These are phyloP conservation scores for Sinohyriopsis cumingii DNA, from an alignment of 2,888 invertebrate species.

Conservation along the genomic window DNA sequence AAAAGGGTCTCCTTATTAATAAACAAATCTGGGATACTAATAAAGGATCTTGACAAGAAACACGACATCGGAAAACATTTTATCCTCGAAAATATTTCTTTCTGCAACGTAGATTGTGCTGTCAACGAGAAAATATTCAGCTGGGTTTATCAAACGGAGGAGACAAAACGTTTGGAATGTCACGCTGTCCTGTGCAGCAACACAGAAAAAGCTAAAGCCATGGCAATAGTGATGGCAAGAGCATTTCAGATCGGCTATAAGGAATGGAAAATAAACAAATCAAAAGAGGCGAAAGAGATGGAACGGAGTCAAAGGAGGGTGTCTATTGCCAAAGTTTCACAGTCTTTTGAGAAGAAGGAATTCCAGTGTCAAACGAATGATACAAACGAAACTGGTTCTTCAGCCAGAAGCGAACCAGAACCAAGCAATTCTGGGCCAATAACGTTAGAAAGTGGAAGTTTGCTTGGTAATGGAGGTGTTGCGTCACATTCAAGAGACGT, in stretches of 20 bases:
- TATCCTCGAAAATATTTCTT: slow-evolving; percentile 61
- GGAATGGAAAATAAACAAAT: slow-evolving; percentile 58
- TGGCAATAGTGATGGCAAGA: slow-evolving; percentile 57
- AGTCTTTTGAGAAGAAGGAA: neutral
- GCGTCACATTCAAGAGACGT: no score
- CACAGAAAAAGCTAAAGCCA: slow-evolving; percentile 54
- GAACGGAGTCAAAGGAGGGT: slow-evolving; percentile 22
- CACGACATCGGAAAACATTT: slow-evolving; percentile 38
- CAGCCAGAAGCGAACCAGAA: slow-evolving; percentile 1
- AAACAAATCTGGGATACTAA: slow-evolving; percentile 42
- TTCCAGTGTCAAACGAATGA: neutral
- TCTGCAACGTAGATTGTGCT: slow-evolving; percentile 57
- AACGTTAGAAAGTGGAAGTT: no score
- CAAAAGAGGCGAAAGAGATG: slow-evolving; percentile 20
- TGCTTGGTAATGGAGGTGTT: no score
- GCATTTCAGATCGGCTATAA: slow-evolving; percentile 65
- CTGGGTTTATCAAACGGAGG: slow-evolving; percentile 54
- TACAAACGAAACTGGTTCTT: slow-evolving; percentile 2
- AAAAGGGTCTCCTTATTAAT: slow-evolving; percentile 47
- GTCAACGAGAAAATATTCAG: slow-evolving; percentile 60
- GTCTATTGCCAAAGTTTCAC: slow-evolving; percentile 20
- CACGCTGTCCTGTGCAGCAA: slow-evolving; percentile 61
- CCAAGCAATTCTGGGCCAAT: no score
- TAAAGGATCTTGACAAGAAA: slow-evolving; percentile 49
- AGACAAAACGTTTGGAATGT: slow-evolving; percentile 36